These are phyloP conservation scores for Graptemys geographica DNA, from an alignment of 2,797 vertebrate species.

Conservation along the genomic window DNA sequence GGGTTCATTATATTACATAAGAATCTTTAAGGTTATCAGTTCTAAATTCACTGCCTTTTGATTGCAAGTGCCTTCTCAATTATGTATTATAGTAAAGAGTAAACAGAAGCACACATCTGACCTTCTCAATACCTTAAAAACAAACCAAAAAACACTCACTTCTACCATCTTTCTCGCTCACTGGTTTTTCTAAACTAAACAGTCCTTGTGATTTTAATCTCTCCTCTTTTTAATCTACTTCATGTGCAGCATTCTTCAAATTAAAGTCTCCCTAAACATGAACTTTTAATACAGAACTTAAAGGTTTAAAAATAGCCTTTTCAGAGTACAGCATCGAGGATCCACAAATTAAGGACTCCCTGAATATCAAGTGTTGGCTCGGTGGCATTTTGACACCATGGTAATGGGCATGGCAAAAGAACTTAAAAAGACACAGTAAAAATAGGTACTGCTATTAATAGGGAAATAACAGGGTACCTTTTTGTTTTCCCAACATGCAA, in stretches of 20 bases:
- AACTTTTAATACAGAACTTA: not conserved
- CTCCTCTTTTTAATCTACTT: not conserved
- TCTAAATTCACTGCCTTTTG: not conserved
- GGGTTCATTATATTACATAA: not conserved
- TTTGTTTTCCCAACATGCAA: not conserved
- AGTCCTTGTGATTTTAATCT: conserved; percentile 2
- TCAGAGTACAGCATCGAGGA: not conserved
- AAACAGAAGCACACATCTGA: not conserved
- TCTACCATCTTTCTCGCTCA: not conserved
- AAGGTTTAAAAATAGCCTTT: not conserved
- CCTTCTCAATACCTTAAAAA: not conserved
- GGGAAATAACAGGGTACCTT: not conserved
- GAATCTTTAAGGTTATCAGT: not conserved
- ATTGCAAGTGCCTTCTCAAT: not conserved
- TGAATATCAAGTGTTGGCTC: not conserved
- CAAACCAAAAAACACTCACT: not conserved
- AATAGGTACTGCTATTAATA: fast-evolving
- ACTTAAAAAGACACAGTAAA: not conserved
- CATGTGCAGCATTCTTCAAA: not conserved
- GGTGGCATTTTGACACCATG: not conserved
- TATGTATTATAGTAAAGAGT: not conserved
- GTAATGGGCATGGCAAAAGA: not conserved
- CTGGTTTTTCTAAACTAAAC: not conserved
- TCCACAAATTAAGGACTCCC: not conserved
- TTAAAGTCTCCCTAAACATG: not conserved